Evolutionary conservation across 2,888 invertebrate genomes (phyloP).

Genomic region (Calliphora vomitoria): DNA sequence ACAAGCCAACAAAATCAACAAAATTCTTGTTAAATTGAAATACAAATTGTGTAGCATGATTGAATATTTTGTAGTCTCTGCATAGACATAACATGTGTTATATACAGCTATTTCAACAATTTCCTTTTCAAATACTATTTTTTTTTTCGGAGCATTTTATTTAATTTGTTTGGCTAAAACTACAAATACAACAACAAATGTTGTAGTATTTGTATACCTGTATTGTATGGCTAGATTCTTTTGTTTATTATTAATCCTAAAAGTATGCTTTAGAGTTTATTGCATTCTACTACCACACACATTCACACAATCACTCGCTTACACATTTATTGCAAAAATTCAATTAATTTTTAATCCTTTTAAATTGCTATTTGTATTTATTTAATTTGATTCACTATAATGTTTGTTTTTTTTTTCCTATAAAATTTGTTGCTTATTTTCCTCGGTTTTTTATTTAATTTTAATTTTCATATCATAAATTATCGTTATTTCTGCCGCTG

Average conservation of each 20-base stretch:
- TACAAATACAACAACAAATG: conserved; percentile 8
- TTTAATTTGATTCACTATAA: conserved; percentile 65
- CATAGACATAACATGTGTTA: background rate
- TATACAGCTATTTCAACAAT: background rate
- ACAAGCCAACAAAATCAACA: conserved; percentile 7
- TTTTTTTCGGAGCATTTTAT: background rate
- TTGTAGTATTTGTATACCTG: conserved; percentile 8
- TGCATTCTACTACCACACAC: background rate
- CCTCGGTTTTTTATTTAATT: conserved; percentile 34
- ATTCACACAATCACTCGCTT: background rate
- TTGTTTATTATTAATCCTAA: conserved; percentile 59
- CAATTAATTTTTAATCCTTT: conserved; percentile 72
- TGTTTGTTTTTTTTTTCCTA: background rate
- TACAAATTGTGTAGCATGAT: conserved; percentile 2
- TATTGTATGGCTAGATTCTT: conserved; percentile 1
- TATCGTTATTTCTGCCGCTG: conserved; percentile 30
- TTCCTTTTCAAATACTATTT: background rate
- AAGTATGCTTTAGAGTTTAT: conserved; percentile 45
- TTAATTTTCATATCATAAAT: conserved; percentile 65
- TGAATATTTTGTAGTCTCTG: conserved; percentile 5
- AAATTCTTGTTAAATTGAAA: conserved; percentile 40
- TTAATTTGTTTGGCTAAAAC: conserved; percentile 23
- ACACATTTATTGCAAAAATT: conserved; percentile 44
- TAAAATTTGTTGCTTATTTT: conserved; percentile 15
- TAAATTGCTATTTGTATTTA: conserved; percentile 70